Evolutionary conservation across 2,888 invertebrate species (phyloP).

Genomic region (Ormyrus rosae): DNA sequence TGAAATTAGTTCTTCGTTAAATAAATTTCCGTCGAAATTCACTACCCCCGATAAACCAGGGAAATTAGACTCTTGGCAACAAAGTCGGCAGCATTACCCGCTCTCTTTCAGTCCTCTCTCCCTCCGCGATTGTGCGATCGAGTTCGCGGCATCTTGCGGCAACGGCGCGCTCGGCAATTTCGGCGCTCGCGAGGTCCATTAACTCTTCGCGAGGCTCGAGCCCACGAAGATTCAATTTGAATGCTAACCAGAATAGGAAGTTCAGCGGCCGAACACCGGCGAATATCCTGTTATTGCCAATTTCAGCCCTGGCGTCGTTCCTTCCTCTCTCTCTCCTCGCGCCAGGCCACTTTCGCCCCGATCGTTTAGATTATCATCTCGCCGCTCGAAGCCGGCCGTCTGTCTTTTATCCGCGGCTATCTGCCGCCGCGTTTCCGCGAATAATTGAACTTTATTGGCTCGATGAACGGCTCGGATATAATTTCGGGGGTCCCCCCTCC

Average conservation of each 20-base stretch:
- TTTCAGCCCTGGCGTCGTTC: constrained; percentile 62
- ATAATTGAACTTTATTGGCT: constrained; percentile 66
- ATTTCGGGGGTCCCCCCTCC: background rate
- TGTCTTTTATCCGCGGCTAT: constrained; percentile 54
- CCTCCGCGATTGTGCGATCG: background rate
- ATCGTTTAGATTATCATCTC: constrained; percentile 74
- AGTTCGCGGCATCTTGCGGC: background rate
- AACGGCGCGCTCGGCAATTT: constrained; percentile 67
- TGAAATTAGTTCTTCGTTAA: too few relatives aligned
- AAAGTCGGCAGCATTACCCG: too few relatives aligned
- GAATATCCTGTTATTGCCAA: constrained; percentile 72
- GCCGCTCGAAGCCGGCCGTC: constrained; percentile 47
- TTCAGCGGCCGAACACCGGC: constrained; percentile 60
- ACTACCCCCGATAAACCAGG: too few relatives aligned
- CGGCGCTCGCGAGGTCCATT: constrained; percentile 69
- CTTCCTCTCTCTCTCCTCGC: constrained; percentile 59
- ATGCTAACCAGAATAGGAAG: constrained; percentile 74
- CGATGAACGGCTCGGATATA: constrained; percentile 21
- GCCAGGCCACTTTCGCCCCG: constrained; percentile 70
- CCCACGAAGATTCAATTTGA: constrained; percentile 74
- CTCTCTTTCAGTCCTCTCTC: constrained; percentile 8
- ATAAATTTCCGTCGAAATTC: too few relatives aligned
- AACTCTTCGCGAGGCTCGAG: constrained; percentile 70
- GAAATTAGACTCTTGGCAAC: too few relatives aligned
- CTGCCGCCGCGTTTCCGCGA: constrained; percentile 60